A percentile compares a stretch with the other conserved stretches of the same genome.
Evolutionary conservation across 2,113 vertebrate species (phyloP).

Genomic region (Glaucidium brasilianum): DNA sequence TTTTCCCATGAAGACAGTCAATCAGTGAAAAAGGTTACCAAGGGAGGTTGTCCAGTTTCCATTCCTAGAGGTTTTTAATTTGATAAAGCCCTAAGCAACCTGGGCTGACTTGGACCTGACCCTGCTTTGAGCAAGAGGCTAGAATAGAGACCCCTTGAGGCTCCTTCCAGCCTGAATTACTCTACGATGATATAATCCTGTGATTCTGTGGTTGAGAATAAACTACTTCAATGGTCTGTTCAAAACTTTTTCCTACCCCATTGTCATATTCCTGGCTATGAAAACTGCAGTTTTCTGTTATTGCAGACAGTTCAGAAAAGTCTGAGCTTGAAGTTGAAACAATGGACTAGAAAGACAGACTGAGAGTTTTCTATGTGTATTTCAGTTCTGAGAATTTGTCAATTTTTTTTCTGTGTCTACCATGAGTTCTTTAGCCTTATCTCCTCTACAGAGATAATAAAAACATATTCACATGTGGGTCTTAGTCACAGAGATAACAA

Average conservation of each 20-base stretch:
- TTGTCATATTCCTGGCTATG: not conserved
- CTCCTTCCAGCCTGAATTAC: not conserved
- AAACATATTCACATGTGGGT: not conserved
- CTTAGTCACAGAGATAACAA: not conserved
- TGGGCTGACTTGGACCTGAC: not conserved
- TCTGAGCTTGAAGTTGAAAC: not conserved
- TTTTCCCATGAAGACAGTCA: not conserved
- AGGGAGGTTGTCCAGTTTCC: not conserved
- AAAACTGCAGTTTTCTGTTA: not conserved
- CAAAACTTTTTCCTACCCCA: not conserved
- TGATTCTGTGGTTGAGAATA: not conserved
- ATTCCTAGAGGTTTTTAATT: not conserved
- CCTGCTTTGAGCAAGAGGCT: not conserved
- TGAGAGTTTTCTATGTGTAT: not conserved
- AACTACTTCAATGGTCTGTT: not conserved
- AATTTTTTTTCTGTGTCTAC: not conserved
- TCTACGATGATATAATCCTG: not conserved
- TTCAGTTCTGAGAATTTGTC: not conserved
- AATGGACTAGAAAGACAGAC: not conserved
- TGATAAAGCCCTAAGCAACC: not conserved
- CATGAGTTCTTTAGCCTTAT: not conserved
- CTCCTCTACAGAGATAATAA: not conserved
- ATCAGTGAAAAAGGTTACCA: not conserved
- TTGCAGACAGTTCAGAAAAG: not conserved
- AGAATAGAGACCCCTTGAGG: not conserved